Evolutionary conservation across 2,888 invertebrate species (phyloP).

Genomic region (Tromatobia lineatoria): DNA sequence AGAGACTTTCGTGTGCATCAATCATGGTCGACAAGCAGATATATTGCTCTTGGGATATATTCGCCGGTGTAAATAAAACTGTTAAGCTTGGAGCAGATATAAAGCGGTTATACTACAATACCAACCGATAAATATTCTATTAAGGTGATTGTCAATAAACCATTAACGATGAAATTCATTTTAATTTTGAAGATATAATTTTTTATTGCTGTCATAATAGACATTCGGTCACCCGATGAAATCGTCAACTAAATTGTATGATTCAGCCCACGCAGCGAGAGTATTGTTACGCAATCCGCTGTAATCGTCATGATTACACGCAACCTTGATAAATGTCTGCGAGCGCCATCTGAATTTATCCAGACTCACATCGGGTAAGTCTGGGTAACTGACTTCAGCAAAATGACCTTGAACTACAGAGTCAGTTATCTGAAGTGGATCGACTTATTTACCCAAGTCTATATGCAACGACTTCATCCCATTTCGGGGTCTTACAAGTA

Average conservation of each 20-base stretch:
- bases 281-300: slow-evolving; percentile 7
- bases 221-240: background rate
- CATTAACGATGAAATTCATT: background rate
- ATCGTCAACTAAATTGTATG: slow-evolving; percentile 4
- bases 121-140: background rate
- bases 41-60: slow-evolving; percentile 34
- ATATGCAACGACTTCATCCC: background rate
- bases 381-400: too few relatives aligned
- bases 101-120: background rate
- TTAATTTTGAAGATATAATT: background rate
- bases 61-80: slow-evolving; percentile 6
- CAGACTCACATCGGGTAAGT: background rate
- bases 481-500: background rate
- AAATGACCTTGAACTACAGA: background rate
- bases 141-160: background rate
- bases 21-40: slow-evolving; percentile 22
- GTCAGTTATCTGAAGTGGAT: slow-evolving; percentile 13
- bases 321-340: slow-evolving; percentile 8
- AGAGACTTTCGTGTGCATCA: slow-evolving; percentile 15
- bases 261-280: background rate
- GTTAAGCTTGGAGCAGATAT: background rate
- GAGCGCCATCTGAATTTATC: slow-evolving; percentile 28
- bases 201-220: background rate
- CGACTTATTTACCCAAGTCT: slow-evolving; percentile 2
- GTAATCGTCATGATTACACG: slow-evolving; percentile 34